Conservation (phyloP, 2,113 vertebrate genomes). For the Zingel zingel region DNA sequence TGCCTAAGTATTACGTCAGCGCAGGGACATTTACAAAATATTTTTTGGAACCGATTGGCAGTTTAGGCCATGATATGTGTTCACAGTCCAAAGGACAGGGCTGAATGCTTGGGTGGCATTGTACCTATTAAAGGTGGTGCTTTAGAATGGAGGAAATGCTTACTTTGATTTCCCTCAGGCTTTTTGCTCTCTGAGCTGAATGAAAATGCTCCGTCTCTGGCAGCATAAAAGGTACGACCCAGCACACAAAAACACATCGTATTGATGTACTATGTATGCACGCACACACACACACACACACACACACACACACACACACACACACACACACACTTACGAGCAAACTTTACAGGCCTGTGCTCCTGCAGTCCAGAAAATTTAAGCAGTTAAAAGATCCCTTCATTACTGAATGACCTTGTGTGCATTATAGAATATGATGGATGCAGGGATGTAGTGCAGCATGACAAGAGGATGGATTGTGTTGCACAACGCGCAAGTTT, state of each 20-base stretch:
- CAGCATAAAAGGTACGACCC: slow-evolving; percentile 54
- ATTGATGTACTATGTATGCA: background rate
- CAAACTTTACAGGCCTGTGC: slow-evolving; percentile 32
- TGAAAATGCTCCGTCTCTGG: slow-evolving; percentile 68
- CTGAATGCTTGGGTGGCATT: slow-evolving; percentile 71
- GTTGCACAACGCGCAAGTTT: slow-evolving; percentile 50
- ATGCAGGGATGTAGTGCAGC: slow-evolving; percentile 55
- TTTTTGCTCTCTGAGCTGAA: slow-evolving; percentile 77
- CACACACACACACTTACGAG: slow-evolving; percentile 16
- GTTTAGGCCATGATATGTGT: slow-evolving; percentile 61
- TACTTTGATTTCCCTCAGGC: slow-evolving; percentile 82
- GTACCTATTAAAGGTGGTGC: slow-evolving; percentile 79
- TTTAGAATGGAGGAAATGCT: slow-evolving; percentile 77
- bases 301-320: slow-evolving; percentile 1
- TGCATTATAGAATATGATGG: slow-evolving; percentile 67
- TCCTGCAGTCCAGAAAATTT: slow-evolving; percentile 40
- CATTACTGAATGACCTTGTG: slow-evolving; percentile 70
- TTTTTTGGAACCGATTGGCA: slow-evolving; percentile 49
- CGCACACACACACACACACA: slow-evolving; percentile 9
- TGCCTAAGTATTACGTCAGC: slow-evolving; percentile 1
- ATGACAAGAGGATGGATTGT: slow-evolving; percentile 71
- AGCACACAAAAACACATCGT: slow-evolving; percentile 32
- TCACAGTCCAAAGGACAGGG: slow-evolving; percentile 71
- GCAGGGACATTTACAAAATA: slow-evolving; percentile 30
- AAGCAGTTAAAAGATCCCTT: slow-evolving; percentile 61